A percentile compares a stretch with the other conserved stretches of the same genome.
These are phyloP conservation scores for Archilochus colubris DNA, from an alignment of 2,113 vertebrate genomes.

Conservation along the genomic window DNA sequence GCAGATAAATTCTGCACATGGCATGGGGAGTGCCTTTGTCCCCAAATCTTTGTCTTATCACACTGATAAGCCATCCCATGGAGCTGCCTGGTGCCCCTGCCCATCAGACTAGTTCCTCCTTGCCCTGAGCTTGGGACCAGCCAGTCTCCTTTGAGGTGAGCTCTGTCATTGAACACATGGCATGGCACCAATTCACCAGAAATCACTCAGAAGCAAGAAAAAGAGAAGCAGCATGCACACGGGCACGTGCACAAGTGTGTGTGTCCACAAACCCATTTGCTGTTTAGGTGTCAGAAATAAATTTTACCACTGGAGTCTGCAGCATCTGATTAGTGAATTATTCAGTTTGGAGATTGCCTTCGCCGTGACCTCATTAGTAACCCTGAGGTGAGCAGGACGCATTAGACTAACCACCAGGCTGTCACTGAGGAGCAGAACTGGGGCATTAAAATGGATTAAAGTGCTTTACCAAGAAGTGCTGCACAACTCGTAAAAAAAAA, in stretches of 20 bases:
- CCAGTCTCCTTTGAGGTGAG: neutral
- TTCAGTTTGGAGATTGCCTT: constrained; percentile 84
- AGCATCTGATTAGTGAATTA: constrained; percentile 88
- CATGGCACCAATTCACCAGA: constrained; percentile 55
- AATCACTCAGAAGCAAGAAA: constrained; percentile 39
- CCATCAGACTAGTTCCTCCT: neutral
- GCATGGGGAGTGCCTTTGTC: neutral
- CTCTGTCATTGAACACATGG: neutral
- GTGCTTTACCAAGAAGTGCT: constrained; percentile 85
- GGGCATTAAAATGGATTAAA: constrained; percentile 86
- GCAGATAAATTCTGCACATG: neutral
- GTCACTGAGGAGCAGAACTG: constrained; percentile 77
- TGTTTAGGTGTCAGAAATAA: constrained; percentile 86
- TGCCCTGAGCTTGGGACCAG: neutral
- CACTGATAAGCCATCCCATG: neutral
- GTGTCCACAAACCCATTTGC: constrained; percentile 78
- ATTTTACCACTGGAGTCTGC: constrained; percentile 85
- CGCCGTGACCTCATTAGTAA: constrained; percentile 87
- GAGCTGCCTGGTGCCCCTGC: too few relatives aligned
- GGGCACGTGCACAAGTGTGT: neutral
- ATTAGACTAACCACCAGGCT: constrained; percentile 85
- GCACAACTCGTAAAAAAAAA: constrained; percentile 70
- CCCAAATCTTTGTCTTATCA: neutral
- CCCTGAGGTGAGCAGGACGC: constrained; percentile 84
- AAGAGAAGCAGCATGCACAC: rapidly evolving